A percentile compares a stretch with the other conserved stretches of the same genome.
Conservation (phyloP, 1,140 invertebrate species). For the Leucophenga varia region DNA sequence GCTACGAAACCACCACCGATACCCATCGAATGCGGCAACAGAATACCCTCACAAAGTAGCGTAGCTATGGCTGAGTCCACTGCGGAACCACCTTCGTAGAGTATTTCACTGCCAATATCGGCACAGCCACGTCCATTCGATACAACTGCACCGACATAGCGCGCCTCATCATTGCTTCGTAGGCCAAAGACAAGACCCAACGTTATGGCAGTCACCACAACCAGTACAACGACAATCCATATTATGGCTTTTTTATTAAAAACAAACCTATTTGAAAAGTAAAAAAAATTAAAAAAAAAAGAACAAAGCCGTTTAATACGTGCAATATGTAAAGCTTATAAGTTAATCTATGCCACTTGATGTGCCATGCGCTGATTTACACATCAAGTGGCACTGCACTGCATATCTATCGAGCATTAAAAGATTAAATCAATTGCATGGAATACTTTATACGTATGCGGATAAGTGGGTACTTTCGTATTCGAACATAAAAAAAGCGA, state of each 20-base stretch:
- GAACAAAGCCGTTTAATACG: no score
- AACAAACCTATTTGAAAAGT: conserved; percentile 21
- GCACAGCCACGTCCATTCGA: conserved; percentile 49
- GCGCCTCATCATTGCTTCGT: conserved; percentile 14
- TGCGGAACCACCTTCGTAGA: conserved; percentile 77
- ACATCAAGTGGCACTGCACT: no score
- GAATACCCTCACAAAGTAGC: conserved; percentile 82
- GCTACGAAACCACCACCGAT: conserved; percentile 87
- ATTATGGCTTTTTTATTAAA: conserved; percentile 35
- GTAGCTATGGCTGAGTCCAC: conserved; percentile 88
- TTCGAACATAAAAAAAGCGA: no score
- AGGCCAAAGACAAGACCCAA: conserved; percentile 44
- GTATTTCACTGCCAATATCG: conserved; percentile 57
- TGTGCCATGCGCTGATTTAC: no score
- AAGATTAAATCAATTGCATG: no score
- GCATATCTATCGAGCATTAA: no score
- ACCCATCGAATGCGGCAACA: conserved; percentile 84
- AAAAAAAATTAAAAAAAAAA: background rate
- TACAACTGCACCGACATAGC: conserved; percentile 38
- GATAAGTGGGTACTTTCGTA: no score
- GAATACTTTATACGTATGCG: no score
- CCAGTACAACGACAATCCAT: conserved; percentile 32
- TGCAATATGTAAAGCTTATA: no score
- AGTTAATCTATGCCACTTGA: no score
- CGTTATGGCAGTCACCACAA: conserved; percentile 35